phyloP scores from a whole-genome alignment of 2,797 vertebrate genomes.

The Mionectes olivaceus region DNA sequence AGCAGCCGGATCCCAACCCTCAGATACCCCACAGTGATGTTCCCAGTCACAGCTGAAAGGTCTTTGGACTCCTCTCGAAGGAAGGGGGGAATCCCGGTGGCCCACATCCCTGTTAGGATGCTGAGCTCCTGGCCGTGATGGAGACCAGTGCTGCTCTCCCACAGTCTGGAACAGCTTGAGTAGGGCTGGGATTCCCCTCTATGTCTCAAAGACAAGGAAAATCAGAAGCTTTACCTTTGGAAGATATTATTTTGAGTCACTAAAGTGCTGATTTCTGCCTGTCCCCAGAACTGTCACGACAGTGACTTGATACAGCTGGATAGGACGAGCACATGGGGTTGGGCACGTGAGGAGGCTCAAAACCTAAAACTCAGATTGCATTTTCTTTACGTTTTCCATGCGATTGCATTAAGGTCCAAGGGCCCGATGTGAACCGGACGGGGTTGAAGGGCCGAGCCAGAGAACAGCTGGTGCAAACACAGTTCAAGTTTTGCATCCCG shows the following conservation, averaged over 20 bases:
- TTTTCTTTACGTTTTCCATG: background rate
- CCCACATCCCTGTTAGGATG: background rate
- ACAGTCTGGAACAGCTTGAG: background rate
- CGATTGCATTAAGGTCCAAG: background rate
- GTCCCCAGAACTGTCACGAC: background rate
- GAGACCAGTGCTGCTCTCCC: background rate
- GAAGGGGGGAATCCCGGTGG: background rate
- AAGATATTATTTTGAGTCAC: background rate
- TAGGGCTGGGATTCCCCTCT: background rate
- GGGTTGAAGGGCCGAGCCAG: background rate
- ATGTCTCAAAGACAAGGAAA: background rate
- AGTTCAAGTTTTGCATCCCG: background rate
- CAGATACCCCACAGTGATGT: accelerated
- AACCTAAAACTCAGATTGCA: background rate
- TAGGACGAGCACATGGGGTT: accelerated
- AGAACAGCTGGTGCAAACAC: background rate
- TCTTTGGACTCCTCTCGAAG: background rate
- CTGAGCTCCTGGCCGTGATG: background rate
- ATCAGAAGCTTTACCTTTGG: background rate
- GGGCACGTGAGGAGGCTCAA: background rate
- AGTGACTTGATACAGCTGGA: background rate
- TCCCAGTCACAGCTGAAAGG: background rate
- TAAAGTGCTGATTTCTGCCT: background rate
- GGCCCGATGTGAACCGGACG: accelerated
- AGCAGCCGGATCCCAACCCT: background rate